These are phyloP conservation scores for Heliangelus exortis DNA, from an alignment of 2,797 vertebrate genomes.

Conservation along the genomic window DNA sequence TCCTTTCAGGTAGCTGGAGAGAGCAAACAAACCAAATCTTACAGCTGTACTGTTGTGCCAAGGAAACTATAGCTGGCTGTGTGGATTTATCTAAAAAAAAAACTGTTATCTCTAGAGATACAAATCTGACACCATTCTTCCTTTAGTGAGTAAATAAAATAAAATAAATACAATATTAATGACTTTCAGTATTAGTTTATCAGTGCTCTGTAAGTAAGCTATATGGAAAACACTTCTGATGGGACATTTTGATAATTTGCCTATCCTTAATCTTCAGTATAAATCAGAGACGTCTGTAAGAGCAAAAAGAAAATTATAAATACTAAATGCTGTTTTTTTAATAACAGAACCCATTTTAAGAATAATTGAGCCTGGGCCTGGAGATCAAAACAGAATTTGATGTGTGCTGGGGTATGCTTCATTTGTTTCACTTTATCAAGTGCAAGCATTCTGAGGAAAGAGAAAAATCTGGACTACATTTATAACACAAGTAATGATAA, in stretches of 20 bases:
- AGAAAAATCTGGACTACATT: not conserved
- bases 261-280: not conserved
- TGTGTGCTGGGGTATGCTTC: not conserved
- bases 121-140: not conserved
- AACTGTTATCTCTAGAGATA: not conserved
- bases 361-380: not conserved
- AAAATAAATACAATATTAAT: not conserved
- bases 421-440: not conserved
- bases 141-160: not conserved
- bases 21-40: no score
- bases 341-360: not conserved
- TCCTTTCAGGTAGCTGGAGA: no score
- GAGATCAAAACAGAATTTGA: not conserved
- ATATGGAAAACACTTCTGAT: constrained; percentile 2
- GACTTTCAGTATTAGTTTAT: not conserved
- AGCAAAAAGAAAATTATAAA: not conserved
- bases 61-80: not conserved
- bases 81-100: not conserved
- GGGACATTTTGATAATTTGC: not conserved
- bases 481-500: not conserved
- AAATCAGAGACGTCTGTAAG: not conserved
- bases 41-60: not conserved
- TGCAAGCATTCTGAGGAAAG: not conserved
- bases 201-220: not conserved
- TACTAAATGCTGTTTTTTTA: not conserved